Conservation (phyloP, 2,797 vertebrate genomes). For the Hapalemur alaotrensis region DNA sequence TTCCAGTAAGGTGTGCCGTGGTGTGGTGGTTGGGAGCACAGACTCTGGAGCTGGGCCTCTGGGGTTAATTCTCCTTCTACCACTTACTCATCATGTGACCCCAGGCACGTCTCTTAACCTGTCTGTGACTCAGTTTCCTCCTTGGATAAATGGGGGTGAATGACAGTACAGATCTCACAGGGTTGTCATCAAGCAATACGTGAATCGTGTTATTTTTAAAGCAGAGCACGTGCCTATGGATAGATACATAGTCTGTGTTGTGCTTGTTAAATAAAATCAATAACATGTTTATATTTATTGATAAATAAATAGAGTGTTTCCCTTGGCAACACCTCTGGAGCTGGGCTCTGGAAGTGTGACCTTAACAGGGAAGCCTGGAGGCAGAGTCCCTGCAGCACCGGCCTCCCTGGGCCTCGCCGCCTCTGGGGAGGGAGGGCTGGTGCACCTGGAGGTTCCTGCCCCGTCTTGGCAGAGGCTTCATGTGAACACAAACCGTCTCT, state of each 20-base stretch:
- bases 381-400: neutral
- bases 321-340: neutral
- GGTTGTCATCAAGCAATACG: neutral
- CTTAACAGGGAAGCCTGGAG: neutral
- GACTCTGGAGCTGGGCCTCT: neutral
- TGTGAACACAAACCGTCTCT: no score
- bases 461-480: fast-evolving
- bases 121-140: neutral
- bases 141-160: neutral
- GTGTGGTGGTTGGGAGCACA: neutral
- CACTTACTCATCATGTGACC: neutral
- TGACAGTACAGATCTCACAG: neutral
- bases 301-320: neutral
- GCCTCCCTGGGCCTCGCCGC: neutral
- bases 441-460: neutral
- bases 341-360: neutral
- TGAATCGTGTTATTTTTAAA: neutral
- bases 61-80: no score
- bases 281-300: neutral
- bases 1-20: no score
- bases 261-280: neutral
- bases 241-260: neutral
- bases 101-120: neutral
- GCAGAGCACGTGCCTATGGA: neutral
- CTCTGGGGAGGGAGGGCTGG: neutral